phyloP scores from a whole-genome alignment of 2,113 vertebrate genomes.

The Lasiurus cinereus region DNA sequence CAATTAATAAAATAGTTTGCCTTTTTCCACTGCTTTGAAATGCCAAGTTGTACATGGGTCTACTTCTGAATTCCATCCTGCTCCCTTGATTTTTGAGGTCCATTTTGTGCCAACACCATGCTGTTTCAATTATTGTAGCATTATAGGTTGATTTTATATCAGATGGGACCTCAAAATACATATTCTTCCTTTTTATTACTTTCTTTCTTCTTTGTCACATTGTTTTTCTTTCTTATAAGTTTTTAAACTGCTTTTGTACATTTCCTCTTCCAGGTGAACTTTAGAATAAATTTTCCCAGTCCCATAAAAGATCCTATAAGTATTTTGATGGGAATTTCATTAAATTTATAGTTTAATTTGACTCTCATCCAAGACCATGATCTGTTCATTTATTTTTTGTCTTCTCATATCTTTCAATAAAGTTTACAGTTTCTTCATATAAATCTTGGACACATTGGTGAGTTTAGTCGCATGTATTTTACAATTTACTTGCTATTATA shows the following conservation, averaged over 20 bases:
- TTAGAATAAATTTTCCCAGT: slow-evolving; percentile 53
- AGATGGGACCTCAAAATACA: neutral
- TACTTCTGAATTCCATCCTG: slow-evolving; percentile 8
- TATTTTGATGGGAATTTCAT: slow-evolving; percentile 65
- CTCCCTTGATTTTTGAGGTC: neutral
- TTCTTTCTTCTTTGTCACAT: neutral
- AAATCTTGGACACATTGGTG: slow-evolving; percentile 19
- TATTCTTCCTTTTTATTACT: neutral
- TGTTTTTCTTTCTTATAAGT: slow-evolving; percentile 49
- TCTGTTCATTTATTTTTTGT: slow-evolving; percentile 61
- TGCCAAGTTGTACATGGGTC: neutral
- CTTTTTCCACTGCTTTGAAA: slow-evolving; percentile 1
- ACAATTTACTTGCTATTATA: slow-evolving; percentile 47
- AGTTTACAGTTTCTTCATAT: slow-evolving; percentile 51
- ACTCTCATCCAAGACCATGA: slow-evolving; percentile 52
- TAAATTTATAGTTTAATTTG: slow-evolving; percentile 63
- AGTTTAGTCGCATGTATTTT: slow-evolving; percentile 55
- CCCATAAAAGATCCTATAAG: slow-evolving; percentile 44
- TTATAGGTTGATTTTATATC: slow-evolving; percentile 1
- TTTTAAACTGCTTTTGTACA: slow-evolving; percentile 35
- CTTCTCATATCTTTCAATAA: slow-evolving; percentile 62
- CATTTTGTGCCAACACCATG: slow-evolving; percentile 5
- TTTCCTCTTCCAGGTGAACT: slow-evolving; percentile 33
- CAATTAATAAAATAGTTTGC: neutral
- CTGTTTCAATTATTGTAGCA: slow-evolving; percentile 47